These are phyloP conservation scores for Serranus cabrilla DNA, from an alignment of 2,797 vertebrate genomes.

Conservation along the genomic window DNA sequence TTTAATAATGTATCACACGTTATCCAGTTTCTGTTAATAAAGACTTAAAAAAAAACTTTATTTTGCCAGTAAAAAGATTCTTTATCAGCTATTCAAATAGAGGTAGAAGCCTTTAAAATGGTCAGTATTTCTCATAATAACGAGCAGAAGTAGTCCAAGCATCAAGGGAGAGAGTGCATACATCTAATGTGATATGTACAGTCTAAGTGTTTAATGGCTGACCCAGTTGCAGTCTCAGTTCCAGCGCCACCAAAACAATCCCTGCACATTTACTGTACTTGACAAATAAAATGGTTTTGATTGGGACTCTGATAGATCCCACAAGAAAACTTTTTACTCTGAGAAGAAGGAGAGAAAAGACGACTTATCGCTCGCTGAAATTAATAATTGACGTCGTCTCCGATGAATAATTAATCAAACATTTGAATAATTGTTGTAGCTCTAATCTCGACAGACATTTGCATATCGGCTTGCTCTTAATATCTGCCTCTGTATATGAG, in stretches of 20 bases:
- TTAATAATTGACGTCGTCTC: constrained; percentile 96
- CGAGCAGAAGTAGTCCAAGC: constrained; percentile 2
- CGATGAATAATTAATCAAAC: constrained; percentile 96
- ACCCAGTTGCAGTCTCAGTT: constrained; percentile 20
- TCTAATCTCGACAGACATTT: constrained; percentile 97
- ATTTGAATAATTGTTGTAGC: constrained; percentile 98
- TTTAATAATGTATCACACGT: too few species aligned
- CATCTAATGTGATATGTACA: constrained; percentile 18
- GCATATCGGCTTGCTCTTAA: constrained; percentile 91
- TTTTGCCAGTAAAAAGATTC: background rate
- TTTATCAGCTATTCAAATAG: background rate
- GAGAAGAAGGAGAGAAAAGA: constrained; percentile 78
- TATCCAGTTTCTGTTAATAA: too few species aligned
- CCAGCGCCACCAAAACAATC: constrained; percentile 65
- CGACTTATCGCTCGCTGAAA: constrained; percentile 90
- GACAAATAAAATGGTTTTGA: constrained; percentile 78
- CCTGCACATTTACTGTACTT: constrained; percentile 77
- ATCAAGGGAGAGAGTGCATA: background rate
- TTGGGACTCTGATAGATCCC: constrained; percentile 78
- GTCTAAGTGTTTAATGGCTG: constrained; percentile 12
- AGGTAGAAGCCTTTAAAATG: background rate
- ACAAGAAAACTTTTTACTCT: constrained; percentile 83
- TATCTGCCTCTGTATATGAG: constrained; percentile 90
- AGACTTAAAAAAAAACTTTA: too few species aligned
- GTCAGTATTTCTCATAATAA: background rate